Conservation (phyloP, 1,140 invertebrate species). For the Eciton burchellii region DNA sequence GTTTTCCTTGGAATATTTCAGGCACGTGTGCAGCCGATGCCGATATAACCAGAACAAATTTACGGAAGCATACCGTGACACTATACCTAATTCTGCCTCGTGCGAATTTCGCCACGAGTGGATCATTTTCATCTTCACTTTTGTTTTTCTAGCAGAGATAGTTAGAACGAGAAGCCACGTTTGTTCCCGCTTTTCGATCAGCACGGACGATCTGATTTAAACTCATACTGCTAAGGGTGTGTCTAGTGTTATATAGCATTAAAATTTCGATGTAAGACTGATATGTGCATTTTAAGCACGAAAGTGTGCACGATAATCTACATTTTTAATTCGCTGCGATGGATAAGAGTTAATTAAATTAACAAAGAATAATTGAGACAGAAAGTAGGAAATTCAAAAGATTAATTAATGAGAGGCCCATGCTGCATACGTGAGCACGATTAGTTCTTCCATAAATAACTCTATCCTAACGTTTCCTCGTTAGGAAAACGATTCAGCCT, state of each 20-base stretch:
- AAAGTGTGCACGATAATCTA: too few species aligned
- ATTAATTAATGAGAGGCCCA: too few species aligned
- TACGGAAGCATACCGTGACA: background rate
- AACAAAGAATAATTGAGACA: too few species aligned
- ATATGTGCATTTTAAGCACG: too few species aligned
- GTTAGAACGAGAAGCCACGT: background rate
- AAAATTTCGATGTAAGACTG: too few species aligned
- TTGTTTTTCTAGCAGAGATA: background rate
- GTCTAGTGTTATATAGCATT: too few species aligned
- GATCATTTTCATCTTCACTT: background rate
- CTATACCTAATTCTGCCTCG: background rate
- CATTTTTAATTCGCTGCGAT: too few species aligned
- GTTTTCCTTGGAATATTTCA: too few species aligned
- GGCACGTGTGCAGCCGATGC: too few species aligned
- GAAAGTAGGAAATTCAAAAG: too few species aligned
- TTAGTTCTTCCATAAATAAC: background rate
- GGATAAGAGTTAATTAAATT: too few species aligned
- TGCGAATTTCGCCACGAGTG: background rate
- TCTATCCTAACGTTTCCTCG: background rate
- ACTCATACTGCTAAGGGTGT: background rate
- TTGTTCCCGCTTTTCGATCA: background rate
- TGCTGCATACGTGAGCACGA: background rate
- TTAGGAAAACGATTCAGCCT: background rate
- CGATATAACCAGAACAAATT: background rate
- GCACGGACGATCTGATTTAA: background rate